phyloP scores from a whole-genome alignment of 2,888 invertebrate species.

The Maniola hyperantus region DNA sequence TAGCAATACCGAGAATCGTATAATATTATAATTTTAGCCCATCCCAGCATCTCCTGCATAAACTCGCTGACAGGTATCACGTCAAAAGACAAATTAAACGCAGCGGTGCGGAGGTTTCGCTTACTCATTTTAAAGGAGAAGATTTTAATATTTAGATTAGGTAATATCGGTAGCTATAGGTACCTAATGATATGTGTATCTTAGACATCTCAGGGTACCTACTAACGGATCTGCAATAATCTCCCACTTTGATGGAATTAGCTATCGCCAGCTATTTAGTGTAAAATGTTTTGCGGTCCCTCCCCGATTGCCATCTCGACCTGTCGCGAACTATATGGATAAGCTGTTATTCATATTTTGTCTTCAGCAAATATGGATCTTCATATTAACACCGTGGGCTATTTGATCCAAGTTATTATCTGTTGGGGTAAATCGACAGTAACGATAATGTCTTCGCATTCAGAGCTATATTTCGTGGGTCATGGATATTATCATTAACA shows the following conservation, averaged over 20 bases:
- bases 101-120: slow-evolving; percentile 40
- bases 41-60: slow-evolving; percentile 31
- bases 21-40: slow-evolving; percentile 34
- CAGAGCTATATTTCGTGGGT: slow-evolving; percentile 15
- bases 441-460: slow-evolving; percentile 19
- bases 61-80: slow-evolving; percentile 40
- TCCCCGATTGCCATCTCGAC: too few species aligned
- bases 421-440: slow-evolving; percentile 18
- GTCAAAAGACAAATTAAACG: slow-evolving; percentile 41
- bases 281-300: too few species aligned
- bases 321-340: too few species aligned
- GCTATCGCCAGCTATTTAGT: too few species aligned
- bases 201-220: slow-evolving; percentile 2
- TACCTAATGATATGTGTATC: slow-evolving; percentile 6
- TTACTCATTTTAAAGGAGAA: slow-evolving; percentile 39
- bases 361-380: slow-evolving; percentile 17
- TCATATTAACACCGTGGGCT: slow-evolving; percentile 14
- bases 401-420: slow-evolving; percentile 17
- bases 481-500: slow-evolving; percentile 16
- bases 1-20: slow-evolving; percentile 35
- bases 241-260: too few species aligned
- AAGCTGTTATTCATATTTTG: not conserved
- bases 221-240: not conserved
- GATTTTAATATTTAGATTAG: slow-evolving; percentile 34
- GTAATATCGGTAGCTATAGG: slow-evolving; percentile 17